A percentile compares a stretch with the other conserved stretches of the same genome.
These are phyloP conservation scores for Bovichtus diacanthus DNA, from an alignment of 2,797 vertebrate genomes.

Conservation along the genomic window DNA sequence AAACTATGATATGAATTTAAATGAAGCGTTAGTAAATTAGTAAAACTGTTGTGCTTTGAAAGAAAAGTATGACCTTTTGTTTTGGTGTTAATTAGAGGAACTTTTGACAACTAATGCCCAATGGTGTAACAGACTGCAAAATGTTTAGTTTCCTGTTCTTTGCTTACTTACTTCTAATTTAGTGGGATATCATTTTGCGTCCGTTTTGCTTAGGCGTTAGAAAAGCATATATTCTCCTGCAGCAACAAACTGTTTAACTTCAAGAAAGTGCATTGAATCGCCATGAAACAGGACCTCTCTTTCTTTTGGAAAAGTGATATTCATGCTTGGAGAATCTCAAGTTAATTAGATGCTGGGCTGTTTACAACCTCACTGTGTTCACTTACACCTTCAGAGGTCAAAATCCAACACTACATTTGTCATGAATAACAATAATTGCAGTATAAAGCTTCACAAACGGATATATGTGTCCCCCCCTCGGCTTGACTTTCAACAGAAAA, in stretches of 20 bases:
- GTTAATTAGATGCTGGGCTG: constrained; percentile 38
- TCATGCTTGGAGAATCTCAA: constrained; percentile 28
- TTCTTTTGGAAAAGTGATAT: constrained; percentile 28
- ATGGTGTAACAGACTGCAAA: constrained; percentile 35
- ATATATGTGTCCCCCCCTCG: neutral
- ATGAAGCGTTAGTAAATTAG: constrained; percentile 48
- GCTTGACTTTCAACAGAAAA: neutral
- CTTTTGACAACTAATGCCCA: constrained; percentile 55
- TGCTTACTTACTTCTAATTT: constrained; percentile 47
- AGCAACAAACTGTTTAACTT: constrained; percentile 15
- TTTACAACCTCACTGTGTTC: constrained; percentile 30
- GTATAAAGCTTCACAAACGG: constrained; percentile 22
- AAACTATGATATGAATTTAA: constrained; percentile 68
- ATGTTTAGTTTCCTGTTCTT: constrained; percentile 45
- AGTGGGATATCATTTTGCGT: constrained; percentile 22
- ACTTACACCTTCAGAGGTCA: constrained; percentile 43
- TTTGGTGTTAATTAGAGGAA: constrained; percentile 69
- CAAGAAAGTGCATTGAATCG: constrained; percentile 13
- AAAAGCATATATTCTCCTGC: neutral
- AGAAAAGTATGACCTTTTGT: constrained; percentile 68
- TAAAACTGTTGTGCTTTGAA: constrained; percentile 42
- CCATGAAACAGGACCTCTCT: constrained; percentile 12
- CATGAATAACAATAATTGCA: constrained; percentile 19
- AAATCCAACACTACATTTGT: constrained; percentile 10
- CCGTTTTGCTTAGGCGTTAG: constrained; percentile 19